Base-by-base conservation (phyloP, 2,888 invertebrate species). In the Amphimallon solstitiale region DNA sequence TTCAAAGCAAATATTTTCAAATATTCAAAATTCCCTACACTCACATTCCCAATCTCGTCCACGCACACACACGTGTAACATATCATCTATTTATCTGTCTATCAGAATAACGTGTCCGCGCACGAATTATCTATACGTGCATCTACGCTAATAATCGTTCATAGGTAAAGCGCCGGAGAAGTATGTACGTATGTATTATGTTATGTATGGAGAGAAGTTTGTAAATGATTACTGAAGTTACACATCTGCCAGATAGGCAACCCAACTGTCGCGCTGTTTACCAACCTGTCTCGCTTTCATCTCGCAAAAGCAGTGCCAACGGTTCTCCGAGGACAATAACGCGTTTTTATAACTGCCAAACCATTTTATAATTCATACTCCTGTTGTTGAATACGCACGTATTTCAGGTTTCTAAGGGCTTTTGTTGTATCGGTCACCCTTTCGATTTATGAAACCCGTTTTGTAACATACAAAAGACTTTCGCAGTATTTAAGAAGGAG, bases 251-350 rank as follows among this genome's bases (percentile, higher is more conserved):
- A 64, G 68, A 66, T 71, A 71, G 68, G 71, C 71, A 71, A 72
- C 71, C 71, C 69, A 71, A 70, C 68, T 72, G 66, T 68, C 72
- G 66, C 29, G 56, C 46, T 67, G 56, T 23, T 49, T 49, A 65
- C 63, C 66, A 65, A 70, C 71, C 56, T 61, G 67, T 67, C 66
- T 60, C n/a, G n/a, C 60, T 68, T 69, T 66, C 60, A 66, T 51
- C 23, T 51, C 45, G 43, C n/a, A 66, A 66, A 63, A 68, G 66
- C 66, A 45, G 43, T 29, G 43, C 17, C 56, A 59, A 43, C 56
- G 56, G 43, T 43, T 29, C 56, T 59, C 56, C 12, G 56, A 29
- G 56, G 56, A 59, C 56, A 59, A 59, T 45, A 43, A 43, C 45
- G 43, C 56, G 34, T 29, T 59, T 59, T 59, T 43, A 59, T 59